Percentiles rank a stretch among this genome's conserved stretches.
Evolutionary conservation across 2,797 vertebrate genomes (phyloP).

Genomic region (Pangasius sanitwongsei): DNA sequence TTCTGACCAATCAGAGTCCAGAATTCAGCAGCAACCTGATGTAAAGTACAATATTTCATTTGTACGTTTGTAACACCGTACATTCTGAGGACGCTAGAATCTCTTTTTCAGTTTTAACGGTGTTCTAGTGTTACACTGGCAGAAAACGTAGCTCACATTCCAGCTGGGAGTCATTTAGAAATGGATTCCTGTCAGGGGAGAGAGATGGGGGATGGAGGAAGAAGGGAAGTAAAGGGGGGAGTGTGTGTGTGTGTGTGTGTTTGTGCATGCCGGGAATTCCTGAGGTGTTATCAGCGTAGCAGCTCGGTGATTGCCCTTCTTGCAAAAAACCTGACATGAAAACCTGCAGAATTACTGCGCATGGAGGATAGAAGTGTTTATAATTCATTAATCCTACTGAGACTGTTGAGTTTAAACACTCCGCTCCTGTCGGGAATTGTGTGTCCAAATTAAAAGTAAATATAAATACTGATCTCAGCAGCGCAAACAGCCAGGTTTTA

Average conservation of each 20-base stretch:
- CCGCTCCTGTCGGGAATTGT: neutral
- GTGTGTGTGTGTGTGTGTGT: neutral
- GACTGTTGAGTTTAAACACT: neutral
- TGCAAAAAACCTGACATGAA: neutral
- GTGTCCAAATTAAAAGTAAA: neutral
- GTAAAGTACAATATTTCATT: neutral
- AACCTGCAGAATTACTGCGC: neutral
- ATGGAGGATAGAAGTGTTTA: neutral
- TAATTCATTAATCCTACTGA: neutral
- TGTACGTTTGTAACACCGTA: neutral
- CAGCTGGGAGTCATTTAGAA: slow-evolving; percentile 63
- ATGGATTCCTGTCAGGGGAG: neutral
- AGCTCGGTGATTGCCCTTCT: neutral
- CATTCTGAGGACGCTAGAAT: neutral
- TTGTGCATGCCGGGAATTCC: neutral
- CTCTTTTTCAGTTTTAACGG: neutral
- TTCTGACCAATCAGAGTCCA: neutral
- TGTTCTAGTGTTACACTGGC: neutral
- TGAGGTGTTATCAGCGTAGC: neutral
- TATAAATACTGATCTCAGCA: neutral
- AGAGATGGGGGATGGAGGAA: neutral
- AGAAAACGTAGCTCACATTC: slow-evolving; percentile 15
- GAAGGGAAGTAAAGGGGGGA: neutral
- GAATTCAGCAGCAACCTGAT: neutral
- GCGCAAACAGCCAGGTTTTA: neutral